Evolutionary conservation across 1,140 invertebrate species (phyloP), one percentile per base, ranked within the genome.

Genomic region (Macrobrachium rosenbergii): DNA sequence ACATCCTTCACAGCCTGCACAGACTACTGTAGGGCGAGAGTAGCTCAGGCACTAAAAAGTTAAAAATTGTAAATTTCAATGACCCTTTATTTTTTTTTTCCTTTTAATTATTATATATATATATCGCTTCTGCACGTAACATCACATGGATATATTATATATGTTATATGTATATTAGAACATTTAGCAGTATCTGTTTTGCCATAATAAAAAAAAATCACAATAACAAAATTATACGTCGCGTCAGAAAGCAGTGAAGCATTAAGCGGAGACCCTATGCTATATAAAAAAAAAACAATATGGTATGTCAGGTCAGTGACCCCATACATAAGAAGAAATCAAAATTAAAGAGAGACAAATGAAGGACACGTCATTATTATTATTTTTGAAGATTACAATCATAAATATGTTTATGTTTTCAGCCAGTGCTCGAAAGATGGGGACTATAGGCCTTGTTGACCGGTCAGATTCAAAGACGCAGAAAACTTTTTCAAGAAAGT

Each of bases 1-100:
- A 87, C 84, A 87, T 58, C 73, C 60, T 64, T 87, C 84, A 87
- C 84, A 87, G 84, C 84, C 84, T 80, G 84, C 84, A 87, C 84
- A 81, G 63, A 87, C 84, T 81, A 81, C 28, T 37, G 52, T 52
- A 52, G 52, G 84, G 78, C 60, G 28, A 10, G 43, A 63, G 78
- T 87, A 87, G 78, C 81, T 87, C 84, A 87, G 84, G 84, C 84
- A 87, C 84, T 87, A 82, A 80, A 81, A 72, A 16, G 17, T 37
- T 52, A 10, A 52, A 52, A 52, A 52, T 12, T 37, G 28, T 37
- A 37, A 37, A 52, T 52, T 8, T 52, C 52, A 8, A 52, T 52
- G 52, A 52, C 52, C 52, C 52, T 52, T 52, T 8, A 10, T 52
- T 8, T 52, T 52, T 52, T 52, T 37, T 37, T 37, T 37, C 28